Conservation (phyloP, 2,888 invertebrate species). For the Erannis defoliaria region DNA sequence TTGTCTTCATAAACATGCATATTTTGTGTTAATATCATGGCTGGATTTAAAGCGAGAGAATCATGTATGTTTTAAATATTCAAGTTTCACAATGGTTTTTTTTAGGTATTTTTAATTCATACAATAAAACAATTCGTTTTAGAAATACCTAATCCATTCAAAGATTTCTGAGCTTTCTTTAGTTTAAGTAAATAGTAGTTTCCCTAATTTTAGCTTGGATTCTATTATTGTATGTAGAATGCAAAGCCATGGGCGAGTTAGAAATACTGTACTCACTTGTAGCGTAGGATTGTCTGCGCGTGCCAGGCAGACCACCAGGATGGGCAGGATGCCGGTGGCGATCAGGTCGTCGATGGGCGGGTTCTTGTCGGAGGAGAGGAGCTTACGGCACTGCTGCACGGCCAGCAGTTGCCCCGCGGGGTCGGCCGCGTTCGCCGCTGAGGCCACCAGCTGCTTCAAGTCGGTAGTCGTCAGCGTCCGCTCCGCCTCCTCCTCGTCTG, state of each 20-base stretch:
- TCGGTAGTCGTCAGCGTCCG: slow-evolving; percentile 90
- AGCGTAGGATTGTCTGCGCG: slow-evolving; percentile 94
- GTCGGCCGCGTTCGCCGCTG: slow-evolving; percentile 93
- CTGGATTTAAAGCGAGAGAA: no score
- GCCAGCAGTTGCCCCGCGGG: slow-evolving; percentile 94
- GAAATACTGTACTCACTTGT: slow-evolving; percentile 60
- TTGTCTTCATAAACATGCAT: no score
- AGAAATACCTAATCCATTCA: not conserved
- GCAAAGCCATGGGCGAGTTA: not conserved
- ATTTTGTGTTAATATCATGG: no score
- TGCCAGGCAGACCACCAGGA: slow-evolving; percentile 95
- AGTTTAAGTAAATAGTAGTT: no score
- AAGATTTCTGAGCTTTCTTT: no score
- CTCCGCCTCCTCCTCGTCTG: slow-evolving; percentile 92
- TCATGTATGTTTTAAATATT: no score
- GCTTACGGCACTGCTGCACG: slow-evolving; percentile 97
- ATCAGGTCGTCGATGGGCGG: slow-evolving; percentile 99
- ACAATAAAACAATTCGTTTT: no score
- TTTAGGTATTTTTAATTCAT: no score
- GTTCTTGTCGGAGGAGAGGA: slow-evolving; percentile 98
- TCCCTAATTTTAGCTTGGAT: no score
- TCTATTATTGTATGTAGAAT: not conserved
- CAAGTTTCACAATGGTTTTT: no score
- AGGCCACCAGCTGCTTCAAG: slow-evolving; percentile 93
- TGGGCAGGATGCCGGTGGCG: slow-evolving; percentile 96